Conservation (phyloP, 2,888 invertebrate genomes). For the Corbicula japonica region DNA sequence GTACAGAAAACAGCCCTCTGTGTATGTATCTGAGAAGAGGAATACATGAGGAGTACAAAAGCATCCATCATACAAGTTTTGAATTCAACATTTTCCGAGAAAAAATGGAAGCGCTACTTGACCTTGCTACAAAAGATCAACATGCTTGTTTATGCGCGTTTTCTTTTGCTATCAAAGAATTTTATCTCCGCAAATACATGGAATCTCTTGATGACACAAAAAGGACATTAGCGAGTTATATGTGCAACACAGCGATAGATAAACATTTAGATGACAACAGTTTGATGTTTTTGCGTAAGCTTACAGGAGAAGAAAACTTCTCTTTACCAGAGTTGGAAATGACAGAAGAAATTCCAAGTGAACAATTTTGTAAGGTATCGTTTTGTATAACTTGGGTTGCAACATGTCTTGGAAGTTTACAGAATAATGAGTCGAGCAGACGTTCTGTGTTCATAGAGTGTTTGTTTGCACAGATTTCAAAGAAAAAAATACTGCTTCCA, state of each 20-base stretch:
- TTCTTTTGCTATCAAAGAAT: not conserved
- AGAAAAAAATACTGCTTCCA: not conserved
- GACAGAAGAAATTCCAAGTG: not conserved
- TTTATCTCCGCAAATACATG: not conserved
- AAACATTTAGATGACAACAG: not conserved
- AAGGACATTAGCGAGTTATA: not conserved
- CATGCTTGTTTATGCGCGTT: too few species aligned
- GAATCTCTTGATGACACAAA: constrained; percentile 2
- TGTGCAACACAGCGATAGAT: not conserved
- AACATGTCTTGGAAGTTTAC: not conserved
- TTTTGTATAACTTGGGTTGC: not conserved
- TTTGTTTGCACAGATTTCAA: not conserved
- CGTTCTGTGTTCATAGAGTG: not conserved
- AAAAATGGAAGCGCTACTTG: too few species aligned
- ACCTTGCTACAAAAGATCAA: too few species aligned
- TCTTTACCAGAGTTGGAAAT: not conserved
- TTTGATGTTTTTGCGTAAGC: not conserved
- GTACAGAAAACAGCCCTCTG: too few species aligned
- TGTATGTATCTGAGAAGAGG: too few species aligned
- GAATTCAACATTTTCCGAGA: too few species aligned
- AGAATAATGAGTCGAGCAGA: not conserved
- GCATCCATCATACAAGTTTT: too few species aligned
- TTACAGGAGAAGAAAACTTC: constrained; percentile 5
- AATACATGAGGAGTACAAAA: too few species aligned
- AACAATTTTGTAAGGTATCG: not conserved